These are phyloP conservation scores for Platysternon megacephalum DNA, from an alignment of 2,113 vertebrate species.

Conservation along the genomic window DNA sequence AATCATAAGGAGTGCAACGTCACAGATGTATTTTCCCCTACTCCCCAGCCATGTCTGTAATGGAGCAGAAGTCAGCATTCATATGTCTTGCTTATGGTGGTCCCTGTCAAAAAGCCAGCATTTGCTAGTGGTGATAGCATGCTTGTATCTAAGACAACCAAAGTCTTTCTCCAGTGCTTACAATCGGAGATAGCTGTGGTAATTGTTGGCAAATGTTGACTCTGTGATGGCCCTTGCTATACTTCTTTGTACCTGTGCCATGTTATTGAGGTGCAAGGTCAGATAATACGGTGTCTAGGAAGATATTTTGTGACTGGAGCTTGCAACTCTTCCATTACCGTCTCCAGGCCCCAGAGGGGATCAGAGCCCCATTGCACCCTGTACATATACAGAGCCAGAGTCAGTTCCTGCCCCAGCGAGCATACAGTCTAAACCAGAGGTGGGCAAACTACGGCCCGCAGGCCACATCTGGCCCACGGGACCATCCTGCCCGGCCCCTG, in stretches of 20 bases:
- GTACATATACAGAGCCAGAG: no score
- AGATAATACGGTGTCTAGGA: not conserved
- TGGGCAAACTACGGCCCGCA: no score
- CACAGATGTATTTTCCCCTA: no score
- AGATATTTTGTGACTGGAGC: not conserved
- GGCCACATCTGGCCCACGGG: no score
- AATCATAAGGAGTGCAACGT: no score
- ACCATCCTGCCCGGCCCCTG: no score
- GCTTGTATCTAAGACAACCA: not conserved
- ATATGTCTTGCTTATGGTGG: not conserved
- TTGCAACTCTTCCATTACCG: not conserved
- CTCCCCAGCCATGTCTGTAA: not conserved
- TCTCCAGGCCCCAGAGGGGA: no score
- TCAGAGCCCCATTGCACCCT: no score
- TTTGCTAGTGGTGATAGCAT: not conserved
- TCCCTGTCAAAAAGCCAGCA: not conserved
- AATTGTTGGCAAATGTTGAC: not conserved
- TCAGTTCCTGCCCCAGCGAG: no score
- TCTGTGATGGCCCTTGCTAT: not conserved
- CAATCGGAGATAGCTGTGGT: not conserved
- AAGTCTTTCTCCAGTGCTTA: not conserved
- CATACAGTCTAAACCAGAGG: no score
- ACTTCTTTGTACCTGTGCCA: not conserved
- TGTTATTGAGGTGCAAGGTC: not conserved
- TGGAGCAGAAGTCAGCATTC: not conserved